Conservation (phyloP, 2,888 invertebrate genomes). For the Watsonalla cultraria region DNA sequence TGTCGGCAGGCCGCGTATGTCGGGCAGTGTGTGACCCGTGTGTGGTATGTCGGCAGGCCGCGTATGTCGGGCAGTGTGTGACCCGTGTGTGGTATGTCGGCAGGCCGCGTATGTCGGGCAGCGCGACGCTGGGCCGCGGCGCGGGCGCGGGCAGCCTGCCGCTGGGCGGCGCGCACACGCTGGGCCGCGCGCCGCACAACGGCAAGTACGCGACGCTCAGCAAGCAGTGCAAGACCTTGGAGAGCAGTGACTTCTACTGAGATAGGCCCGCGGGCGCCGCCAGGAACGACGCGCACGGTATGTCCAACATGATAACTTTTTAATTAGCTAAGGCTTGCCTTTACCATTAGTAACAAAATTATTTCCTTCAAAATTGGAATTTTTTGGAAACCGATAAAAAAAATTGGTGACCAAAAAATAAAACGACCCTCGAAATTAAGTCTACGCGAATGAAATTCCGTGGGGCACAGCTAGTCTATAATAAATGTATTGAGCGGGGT, state of each 20-base stretch:
- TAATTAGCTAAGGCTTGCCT: background rate
- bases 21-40: no score
- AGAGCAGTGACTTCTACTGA: conserved; percentile 97
- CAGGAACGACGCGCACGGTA: conserved; percentile 35
- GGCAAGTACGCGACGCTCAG: conserved; percentile 96
- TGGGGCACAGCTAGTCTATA: no score
- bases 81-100: conserved; percentile 40
- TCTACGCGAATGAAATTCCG: no score
- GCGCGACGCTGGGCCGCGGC: conserved; percentile 63
- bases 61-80: conserved; percentile 17
- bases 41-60: no score
- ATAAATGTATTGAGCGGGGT: no score
- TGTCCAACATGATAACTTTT: background rate
- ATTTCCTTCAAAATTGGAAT: no score
- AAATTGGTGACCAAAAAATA: no score
- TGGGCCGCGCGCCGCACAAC: conserved; percentile 85
- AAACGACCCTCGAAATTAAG: no score
- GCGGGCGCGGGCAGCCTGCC: conserved; percentile 59
- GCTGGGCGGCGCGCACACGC: conserved; percentile 80
- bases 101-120: conserved; percentile 64
- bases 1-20: no score
- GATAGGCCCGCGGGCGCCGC: conserved; percentile 83
- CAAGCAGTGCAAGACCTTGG: conserved; percentile 97
- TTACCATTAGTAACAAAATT: no score
- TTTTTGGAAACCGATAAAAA: no score